Evolutionary conservation across 2,797 vertebrate genomes (phyloP).

Genomic region (Serranus cabrilla): DNA sequence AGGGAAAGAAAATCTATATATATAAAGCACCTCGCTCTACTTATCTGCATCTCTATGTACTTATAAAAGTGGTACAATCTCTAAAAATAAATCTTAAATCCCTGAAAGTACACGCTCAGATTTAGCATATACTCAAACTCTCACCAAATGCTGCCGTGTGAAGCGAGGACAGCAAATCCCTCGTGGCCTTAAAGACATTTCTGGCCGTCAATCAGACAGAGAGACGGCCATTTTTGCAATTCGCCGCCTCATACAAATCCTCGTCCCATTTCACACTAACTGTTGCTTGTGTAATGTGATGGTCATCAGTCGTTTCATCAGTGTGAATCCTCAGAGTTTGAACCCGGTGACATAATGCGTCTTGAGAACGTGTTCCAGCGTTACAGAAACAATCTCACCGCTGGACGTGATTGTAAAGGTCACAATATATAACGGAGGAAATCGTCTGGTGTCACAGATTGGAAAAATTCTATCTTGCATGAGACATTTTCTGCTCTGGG

Average conservation of each 20-base stretch:
- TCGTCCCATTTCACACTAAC: neutral
- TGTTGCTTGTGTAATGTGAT: neutral
- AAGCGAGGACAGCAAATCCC: slow-evolving; percentile 12
- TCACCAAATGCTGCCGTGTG: slow-evolving; percentile 7
- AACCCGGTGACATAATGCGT: neutral
- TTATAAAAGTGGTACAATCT: neutral
- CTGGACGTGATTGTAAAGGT: neutral
- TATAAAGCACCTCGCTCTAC: neutral
- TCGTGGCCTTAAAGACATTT: neutral
- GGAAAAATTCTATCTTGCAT: neutral
- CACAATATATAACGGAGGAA: neutral
- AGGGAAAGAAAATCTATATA: neutral
- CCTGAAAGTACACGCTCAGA: neutral
- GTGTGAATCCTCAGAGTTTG: neutral
- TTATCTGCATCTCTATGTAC: neutral
- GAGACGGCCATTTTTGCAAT: neutral
- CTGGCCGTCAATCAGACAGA: neutral
- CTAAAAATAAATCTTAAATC: slow-evolving; percentile 6
- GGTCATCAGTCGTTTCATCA: neutral
- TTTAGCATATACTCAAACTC: neutral
- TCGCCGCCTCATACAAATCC: neutral
- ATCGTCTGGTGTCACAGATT: neutral
- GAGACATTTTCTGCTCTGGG: neutral
- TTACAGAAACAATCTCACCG: neutral
- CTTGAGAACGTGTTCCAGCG: neutral